phyloP scores from a whole-genome alignment of 2,113 vertebrate species.

The Puffinus mauretanicus region DNA sequence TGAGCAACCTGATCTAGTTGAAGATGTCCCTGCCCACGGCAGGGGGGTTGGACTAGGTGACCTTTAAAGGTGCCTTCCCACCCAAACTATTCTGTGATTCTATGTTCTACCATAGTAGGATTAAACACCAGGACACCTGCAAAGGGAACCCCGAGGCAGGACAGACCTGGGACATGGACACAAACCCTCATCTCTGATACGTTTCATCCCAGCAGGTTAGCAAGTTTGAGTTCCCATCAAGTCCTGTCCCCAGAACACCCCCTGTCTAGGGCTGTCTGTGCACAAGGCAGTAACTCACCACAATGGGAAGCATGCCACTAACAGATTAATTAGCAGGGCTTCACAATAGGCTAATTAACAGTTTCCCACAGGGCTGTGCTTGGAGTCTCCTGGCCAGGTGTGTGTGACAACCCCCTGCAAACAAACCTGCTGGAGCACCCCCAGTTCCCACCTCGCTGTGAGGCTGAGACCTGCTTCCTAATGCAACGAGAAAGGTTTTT shows the following conservation, averaged over 20 bases:
- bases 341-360: background rate
- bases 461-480: background rate
- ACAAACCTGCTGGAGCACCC: background rate
- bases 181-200: background rate
- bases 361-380: background rate
- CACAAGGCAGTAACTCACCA: background rate
- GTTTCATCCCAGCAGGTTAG: background rate
- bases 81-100: too few species aligned
- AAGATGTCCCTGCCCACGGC: too few species aligned
- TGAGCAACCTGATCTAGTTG: too few species aligned
- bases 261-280: background rate
- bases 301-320: fast-evolving
- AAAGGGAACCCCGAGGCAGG: background rate
- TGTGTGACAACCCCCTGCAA: background rate
- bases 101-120: background rate
- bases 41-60: too few species aligned
- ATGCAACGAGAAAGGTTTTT: background rate
- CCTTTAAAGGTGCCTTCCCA: too few species aligned
- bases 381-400: background rate
- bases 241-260: background rate
- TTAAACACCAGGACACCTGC: background rate
- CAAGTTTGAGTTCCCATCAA: background rate
- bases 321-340: background rate
- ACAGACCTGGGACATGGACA: background rate
- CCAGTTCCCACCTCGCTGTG: background rate